Base-by-base conservation (phyloP, 2,113 vertebrate genomes). In the Condylura cristata region DNA sequence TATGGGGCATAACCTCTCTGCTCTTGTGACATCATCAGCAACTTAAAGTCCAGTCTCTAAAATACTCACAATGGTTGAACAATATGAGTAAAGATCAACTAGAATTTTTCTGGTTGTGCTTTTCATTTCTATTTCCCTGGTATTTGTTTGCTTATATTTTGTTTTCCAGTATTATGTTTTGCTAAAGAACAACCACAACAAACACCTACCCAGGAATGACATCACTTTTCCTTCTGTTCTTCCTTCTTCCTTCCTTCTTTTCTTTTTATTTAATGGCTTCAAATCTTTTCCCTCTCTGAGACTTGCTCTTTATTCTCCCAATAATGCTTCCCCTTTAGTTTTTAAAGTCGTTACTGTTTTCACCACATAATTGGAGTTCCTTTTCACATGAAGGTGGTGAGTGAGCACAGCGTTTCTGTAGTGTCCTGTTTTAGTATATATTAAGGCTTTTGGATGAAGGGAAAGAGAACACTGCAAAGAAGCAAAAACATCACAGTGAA, bases 401-500 rank as follows among this genome's bases (percentile, higher is more conserved):
- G 86, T 28, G 18, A 44, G 41, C 28, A 10, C 7, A 3, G 17
- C 13, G 44, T 37, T 41, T 28, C 13, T 13, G 13, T 3, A 39
- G 10, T 71, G 1, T 51, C 56, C 48, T 81, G 78, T 9, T 84
- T 60, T 44, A 53, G 34, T 71, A 66, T 78, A 51, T 13, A 6
- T 41, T 41, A n/a, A 68, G 44, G 24, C 84, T 81, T 85, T 46
- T 32, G n/a, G 41, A 17, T 85, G 11, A 91, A 78, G 44, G 26
- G 28, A 41, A 68, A 66, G 63, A 74, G 18, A 48, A n/a, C 30
- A 82, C 51, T 44, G 13, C 8, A 44, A 78, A 92, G 63, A 11
- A 89, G 76, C 79, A 89, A 92, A 93, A 78, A 16, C 37, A 30
- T 91, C 41, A 6, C 41, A n/a, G 22, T 84, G 66, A 90, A 53